Conservation (phyloP, 2,888 invertebrate species). For the Rapana venosa region DNA sequence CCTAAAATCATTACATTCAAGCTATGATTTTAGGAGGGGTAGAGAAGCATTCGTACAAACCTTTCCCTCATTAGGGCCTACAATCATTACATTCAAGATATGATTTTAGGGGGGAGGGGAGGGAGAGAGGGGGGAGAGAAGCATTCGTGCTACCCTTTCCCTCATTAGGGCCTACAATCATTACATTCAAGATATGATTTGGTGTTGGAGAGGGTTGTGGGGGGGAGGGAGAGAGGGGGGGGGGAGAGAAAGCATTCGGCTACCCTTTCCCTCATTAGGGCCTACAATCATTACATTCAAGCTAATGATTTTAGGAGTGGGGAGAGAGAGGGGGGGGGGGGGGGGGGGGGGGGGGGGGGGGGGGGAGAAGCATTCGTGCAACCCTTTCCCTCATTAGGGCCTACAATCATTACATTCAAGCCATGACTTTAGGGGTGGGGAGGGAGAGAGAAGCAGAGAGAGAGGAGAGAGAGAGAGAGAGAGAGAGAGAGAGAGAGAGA, state of each 20-base stretch:
- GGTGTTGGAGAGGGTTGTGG: background rate
- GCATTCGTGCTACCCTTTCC: no score
- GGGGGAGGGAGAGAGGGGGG: background rate
- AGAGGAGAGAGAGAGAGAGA: conserved; percentile 17
- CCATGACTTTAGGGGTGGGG: background rate
- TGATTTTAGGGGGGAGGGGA: background rate
- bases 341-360: background rate
- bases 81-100: no score
- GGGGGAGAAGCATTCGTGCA: background rate
- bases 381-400: no score
- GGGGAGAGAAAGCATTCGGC: background rate
- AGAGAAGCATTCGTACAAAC: background rate
- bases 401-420: no score
- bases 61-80: no score
- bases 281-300: no score
- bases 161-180: no score
- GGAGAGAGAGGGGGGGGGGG: background rate
- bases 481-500: conserved; percentile 16
- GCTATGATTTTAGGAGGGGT: background rate
- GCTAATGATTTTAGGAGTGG: no score
- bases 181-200: no score
- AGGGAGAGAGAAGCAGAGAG: background rate
- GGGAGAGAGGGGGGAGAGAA: background rate
- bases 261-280: no score
- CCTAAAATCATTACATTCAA: no score